Conservation (phyloP, 2,797 vertebrate genomes). For the Novumbra hubbsi region DNA sequence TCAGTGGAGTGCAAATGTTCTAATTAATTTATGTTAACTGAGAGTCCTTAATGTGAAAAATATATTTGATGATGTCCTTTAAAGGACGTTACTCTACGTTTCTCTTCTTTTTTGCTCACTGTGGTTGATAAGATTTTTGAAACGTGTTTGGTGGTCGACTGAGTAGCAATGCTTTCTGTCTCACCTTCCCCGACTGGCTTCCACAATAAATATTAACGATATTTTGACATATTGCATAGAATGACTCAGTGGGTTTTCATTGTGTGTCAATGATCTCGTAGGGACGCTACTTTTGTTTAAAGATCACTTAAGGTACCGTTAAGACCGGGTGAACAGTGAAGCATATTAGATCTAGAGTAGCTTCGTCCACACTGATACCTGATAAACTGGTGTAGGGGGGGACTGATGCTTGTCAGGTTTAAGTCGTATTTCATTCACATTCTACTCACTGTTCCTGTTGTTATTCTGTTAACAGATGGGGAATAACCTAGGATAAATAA, state of each 20-base stretch:
- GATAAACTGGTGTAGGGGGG: not conserved
- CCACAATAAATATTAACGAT: constrained; percentile 15
- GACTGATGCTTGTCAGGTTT: constrained; percentile 14
- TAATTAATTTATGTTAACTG: not conserved
- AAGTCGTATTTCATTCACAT: constrained; percentile 50
- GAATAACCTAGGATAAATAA: constrained; percentile 77
- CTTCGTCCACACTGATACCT: not conserved
- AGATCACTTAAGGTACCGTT: not conserved
- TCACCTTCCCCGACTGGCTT: too few relatives aligned
- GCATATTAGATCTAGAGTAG: not conserved
- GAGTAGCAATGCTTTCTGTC: too few relatives aligned
- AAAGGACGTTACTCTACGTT: constrained; percentile 5
- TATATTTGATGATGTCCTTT: constrained; percentile 5
- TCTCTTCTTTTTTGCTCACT: constrained; percentile 1
- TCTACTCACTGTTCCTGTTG: constrained; percentile 56
- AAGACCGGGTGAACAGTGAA: not conserved
- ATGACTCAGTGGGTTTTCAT: constrained; percentile 22
- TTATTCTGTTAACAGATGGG: constrained; percentile 80
- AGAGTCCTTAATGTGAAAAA: constrained; percentile 5
- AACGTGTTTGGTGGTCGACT: too few relatives aligned
- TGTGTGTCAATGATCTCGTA: not conserved
- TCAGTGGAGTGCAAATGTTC: not conserved
- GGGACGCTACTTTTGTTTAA: not conserved
- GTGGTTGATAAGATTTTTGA: not conserved
- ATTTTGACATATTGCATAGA: not conserved